A percentile compares a stretch with the other conserved stretches of the same genome.
Conservation (phyloP, 1,140 invertebrate genomes). For the Zeugodacus cucurbitae region DNA sequence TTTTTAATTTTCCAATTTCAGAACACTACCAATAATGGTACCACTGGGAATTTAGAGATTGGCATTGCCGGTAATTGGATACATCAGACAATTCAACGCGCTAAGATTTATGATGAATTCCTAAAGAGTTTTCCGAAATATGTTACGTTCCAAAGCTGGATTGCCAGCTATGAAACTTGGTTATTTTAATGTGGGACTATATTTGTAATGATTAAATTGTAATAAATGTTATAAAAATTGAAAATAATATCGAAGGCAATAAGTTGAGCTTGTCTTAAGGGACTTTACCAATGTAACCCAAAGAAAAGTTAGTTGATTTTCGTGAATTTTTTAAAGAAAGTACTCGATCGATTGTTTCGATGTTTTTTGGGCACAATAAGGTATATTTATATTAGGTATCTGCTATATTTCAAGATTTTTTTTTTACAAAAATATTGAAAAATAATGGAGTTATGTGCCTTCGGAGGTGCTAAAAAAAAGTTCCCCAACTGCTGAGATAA, state of each 20-base stretch:
- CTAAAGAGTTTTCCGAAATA: conserved; percentile 54
- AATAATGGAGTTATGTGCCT: no score
- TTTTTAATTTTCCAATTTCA: no score
- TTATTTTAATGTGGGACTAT: conserved; percentile 50
- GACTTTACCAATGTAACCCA: no score
- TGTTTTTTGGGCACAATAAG: no score
- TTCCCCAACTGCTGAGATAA: no score
- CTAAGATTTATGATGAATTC: conserved; percentile 49
- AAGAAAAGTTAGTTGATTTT: no score
- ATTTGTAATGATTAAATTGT: neutral
- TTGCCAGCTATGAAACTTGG: conserved; percentile 60
- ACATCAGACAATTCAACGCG: conserved; percentile 48
- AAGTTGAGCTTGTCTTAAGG: neutral
- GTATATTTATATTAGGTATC: no score
- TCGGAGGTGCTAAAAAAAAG: no score
- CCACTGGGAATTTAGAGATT: conserved; percentile 55
- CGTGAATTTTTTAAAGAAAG: no score
- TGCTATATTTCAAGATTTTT: no score
- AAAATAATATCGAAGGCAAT: neutral
- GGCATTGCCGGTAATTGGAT: conserved; percentile 62
- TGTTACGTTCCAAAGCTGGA: conserved; percentile 54
- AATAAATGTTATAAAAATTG: neutral
- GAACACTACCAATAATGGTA: conserved; percentile 52
- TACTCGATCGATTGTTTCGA: no score
- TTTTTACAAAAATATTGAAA: no score